Evolutionary conservation across 1,140 invertebrate genomes (phyloP).

Genomic region (Drosophila carrolli): DNA sequence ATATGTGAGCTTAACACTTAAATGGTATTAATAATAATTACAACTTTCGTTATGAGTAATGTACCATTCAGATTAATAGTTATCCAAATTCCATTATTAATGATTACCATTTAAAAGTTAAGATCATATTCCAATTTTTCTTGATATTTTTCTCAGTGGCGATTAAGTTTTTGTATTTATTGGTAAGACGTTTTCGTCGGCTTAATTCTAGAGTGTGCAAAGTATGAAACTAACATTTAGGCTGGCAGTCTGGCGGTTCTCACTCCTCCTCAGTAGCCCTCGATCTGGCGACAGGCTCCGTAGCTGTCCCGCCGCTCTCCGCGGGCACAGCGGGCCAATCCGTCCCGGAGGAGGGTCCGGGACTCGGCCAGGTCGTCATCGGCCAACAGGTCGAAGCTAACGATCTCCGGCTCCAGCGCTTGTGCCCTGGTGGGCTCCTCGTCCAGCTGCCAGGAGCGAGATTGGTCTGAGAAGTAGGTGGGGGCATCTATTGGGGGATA

Average conservation of each 20-base stretch:
- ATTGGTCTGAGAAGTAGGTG: conserved; percentile 53
- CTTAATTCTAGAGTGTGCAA: conserved; percentile 48
- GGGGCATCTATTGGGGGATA: conserved; percentile 73
- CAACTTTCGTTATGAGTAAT: too few relatives aligned
- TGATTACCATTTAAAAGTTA: too few relatives aligned
- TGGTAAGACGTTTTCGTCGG: conserved; percentile 19
- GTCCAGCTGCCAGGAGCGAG: conserved; percentile 65
- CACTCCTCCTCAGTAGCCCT: conserved; percentile 69
- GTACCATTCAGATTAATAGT: too few relatives aligned
- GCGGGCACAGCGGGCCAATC: conserved; percentile 87
- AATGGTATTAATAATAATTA: too few relatives aligned
- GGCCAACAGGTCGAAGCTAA: conserved; percentile 68
- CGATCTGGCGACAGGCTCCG: conserved; percentile 85
- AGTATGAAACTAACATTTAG: conserved; percentile 54
- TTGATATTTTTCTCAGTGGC: background rate
- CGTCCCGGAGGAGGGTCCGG: conserved; percentile 86
- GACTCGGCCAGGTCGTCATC: conserved; percentile 60
- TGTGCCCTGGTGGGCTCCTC: conserved; percentile 67
- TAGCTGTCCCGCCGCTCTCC: conserved; percentile 86
- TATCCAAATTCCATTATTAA: too few relatives aligned
- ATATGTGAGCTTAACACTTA: background rate
- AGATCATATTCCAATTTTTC: background rate
- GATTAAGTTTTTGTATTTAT: conserved; percentile 21
- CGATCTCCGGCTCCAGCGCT: conserved; percentile 50
- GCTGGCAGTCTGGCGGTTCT: conserved; percentile 65